Evolutionary conservation across 1,140 invertebrate genomes (phyloP).

Genomic region (Nixonia krombeini): DNA sequence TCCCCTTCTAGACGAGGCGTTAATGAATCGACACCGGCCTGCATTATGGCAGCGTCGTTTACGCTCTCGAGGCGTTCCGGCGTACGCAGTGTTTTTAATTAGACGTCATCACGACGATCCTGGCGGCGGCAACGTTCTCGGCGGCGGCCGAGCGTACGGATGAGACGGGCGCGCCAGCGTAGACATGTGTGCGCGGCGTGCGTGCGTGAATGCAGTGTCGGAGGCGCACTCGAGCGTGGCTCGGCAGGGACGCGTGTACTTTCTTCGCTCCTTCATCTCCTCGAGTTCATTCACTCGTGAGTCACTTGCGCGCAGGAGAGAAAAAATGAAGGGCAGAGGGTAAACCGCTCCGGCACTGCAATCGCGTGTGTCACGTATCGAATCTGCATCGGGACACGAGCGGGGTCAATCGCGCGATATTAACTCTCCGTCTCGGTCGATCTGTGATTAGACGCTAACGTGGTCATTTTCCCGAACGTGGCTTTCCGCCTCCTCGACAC

Average conservation of each 20-base stretch:
- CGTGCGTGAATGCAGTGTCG: conserved; percentile 5
- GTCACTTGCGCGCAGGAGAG: conserved; percentile 13
- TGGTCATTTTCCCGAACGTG: too few relatives aligned
- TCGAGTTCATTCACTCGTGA: conserved; percentile 46
- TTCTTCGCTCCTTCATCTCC: conserved; percentile 37
- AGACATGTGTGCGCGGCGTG: too few relatives aligned
- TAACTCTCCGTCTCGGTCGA: conserved; percentile 12
- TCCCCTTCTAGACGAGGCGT: too few relatives aligned
- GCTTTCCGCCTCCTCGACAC: not conserved
- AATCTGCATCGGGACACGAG: conserved; percentile 18
- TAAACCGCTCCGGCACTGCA: conserved; percentile 16
- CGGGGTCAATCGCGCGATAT: conserved; percentile 25
- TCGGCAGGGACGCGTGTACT: conserved; percentile 17
- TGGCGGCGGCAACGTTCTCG: conserved; percentile 20
- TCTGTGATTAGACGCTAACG: not conserved
- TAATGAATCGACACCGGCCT: not conserved
- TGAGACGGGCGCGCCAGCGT: too few relatives aligned
- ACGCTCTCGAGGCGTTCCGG: conserved; percentile 22
- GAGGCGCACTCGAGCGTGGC: conserved; percentile 18
- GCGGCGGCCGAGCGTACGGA: conserved; percentile 14
- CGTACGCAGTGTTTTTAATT: conserved; percentile 50
- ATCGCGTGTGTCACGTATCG: conserved; percentile 36
- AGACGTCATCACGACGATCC: conserved; percentile 37
- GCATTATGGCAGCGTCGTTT: conserved; percentile 13
- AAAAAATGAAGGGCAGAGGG: conserved; percentile 39